Evolutionary conservation across 2,113 vertebrate species (phyloP).

Genomic region (Fulica atra): DNA sequence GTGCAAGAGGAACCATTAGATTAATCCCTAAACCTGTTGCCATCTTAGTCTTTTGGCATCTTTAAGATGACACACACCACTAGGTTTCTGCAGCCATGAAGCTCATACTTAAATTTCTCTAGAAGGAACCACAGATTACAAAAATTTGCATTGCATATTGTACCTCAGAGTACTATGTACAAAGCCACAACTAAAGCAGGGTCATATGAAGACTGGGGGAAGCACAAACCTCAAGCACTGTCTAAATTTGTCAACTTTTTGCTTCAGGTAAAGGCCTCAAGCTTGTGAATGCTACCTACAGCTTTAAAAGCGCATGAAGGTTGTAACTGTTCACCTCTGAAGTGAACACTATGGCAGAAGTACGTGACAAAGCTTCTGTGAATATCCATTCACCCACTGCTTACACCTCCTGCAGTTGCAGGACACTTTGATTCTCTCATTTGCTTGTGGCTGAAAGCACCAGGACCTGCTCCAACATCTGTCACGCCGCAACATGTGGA

Average conservation of each 20-base stretch:
- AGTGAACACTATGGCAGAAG: not conserved
- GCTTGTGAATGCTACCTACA: not conserved
- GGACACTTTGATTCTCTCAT: not conserved
- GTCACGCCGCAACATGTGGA: not conserved
- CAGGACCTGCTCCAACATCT: not conserved
- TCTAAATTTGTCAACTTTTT: not conserved
- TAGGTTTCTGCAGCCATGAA: not conserved
- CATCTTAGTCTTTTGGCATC: not conserved
- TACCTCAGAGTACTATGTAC: accelerated
- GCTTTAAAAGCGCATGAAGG: not conserved
- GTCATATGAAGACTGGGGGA: not conserved
- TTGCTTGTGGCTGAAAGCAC: not conserved
- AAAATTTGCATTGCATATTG: not conserved
- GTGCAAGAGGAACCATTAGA: not conserved
- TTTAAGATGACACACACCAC: not conserved
- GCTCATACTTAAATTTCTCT: not conserved
- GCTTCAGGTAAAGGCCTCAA: not conserved
- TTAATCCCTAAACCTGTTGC: not conserved
- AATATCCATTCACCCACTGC: not conserved
- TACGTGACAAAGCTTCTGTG: not conserved
- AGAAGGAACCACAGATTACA: not conserved
- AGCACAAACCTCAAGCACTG: not conserved
- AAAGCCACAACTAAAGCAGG: not conserved
- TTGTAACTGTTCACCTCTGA: not conserved
- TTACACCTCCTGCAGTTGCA: not conserved